A percentile compares a stretch with the other conserved stretches of the same genome.
These are phyloP conservation scores for Drosophila punjabiensis DNA, from an alignment of 1,140 invertebrate species.

Conservation along the genomic window DNA sequence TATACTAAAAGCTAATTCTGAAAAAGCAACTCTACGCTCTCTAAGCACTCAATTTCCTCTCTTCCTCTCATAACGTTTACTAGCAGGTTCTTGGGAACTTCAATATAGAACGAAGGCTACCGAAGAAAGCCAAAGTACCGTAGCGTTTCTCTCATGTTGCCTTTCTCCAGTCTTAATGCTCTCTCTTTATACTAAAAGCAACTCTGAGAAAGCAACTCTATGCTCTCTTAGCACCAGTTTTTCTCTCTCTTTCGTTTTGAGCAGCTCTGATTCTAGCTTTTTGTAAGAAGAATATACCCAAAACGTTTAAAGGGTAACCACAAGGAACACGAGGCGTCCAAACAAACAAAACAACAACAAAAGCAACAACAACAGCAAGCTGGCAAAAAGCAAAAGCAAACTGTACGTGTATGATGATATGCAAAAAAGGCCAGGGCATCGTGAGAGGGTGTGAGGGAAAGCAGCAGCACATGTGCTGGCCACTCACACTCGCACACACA, in stretches of 20 bases:
- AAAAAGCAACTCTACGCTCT: too few relatives aligned
- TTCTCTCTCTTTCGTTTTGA: background rate
- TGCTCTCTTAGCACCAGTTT: background rate
- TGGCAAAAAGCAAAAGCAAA: slow-evolving; percentile 72
- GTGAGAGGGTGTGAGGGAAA: slow-evolving; percentile 26
- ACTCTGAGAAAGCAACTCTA: background rate
- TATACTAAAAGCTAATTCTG: too few relatives aligned
- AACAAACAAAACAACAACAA: slow-evolving; percentile 63
- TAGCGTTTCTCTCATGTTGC: background rate
- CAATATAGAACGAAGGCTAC: background rate
- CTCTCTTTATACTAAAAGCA: background rate
- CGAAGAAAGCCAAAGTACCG: background rate
- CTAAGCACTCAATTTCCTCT: too few relatives aligned
- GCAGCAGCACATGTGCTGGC: slow-evolving; percentile 54
- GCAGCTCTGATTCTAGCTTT: background rate
- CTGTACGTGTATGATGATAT: slow-evolving; percentile 80
- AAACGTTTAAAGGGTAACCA: slow-evolving; percentile 8
- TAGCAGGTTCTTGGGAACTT: too few relatives aligned
- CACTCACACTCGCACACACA: slow-evolving; percentile 35
- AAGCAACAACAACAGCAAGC: slow-evolving; percentile 39
- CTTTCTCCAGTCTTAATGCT: too few relatives aligned
- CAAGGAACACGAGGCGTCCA: slow-evolving; percentile 44
- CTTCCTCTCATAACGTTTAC: too few relatives aligned
- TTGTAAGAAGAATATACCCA: background rate
- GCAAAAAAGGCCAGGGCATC: slow-evolving; percentile 66